Evolutionary conservation across 2,113 vertebrate genomes (phyloP), one percentile per base, ranked within the genome.

Genomic region (Cavia porcellus): DNA sequence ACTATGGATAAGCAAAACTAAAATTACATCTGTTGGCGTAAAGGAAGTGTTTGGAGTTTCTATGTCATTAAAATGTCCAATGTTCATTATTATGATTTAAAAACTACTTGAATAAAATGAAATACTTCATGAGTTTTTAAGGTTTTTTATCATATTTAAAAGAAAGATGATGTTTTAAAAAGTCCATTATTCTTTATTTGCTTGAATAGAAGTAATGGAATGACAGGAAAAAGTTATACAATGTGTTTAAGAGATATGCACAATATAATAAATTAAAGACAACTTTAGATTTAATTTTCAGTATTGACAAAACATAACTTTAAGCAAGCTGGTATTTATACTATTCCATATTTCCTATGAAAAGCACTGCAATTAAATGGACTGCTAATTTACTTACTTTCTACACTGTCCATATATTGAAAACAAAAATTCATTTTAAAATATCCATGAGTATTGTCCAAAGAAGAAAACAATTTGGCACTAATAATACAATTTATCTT

Each of bases 1-100:
- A 72, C 66, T 32, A 90, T 87, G 10, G 57, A 72, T 79, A 94
- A 72, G 35, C 25, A 90, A 90, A 97, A 85, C 24, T 70, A 52
- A 72, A 90, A 82, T 83, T 59, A 52, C 2, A 86, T 17, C 2
- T 77, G 2, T 86, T 89, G 79, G 3, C 19, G n/a, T 81, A 70
- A 94, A 94, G 72, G 45, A 19, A 5, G 74, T 17, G 3, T 50
- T 66, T 68, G 20, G 89, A 89, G 20, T 72, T 90, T 93, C n/a
- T 74, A 1, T 70, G 45, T 87, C 17, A 79, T 77, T 70, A 81
- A 74, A 87, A 50, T 87, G 14, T 45, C 61, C 7, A 80, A 22
- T 50, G 55, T 42, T 89, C 20, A 61, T 81, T 66, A 68, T 74
- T n/a, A 84, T 86, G 20, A 17, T 74, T 52, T 80, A 7, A 28